These are phyloP conservation scores for Squalus acanthias DNA, from an alignment of 2,797 vertebrate genomes.

Conservation along the genomic window DNA sequence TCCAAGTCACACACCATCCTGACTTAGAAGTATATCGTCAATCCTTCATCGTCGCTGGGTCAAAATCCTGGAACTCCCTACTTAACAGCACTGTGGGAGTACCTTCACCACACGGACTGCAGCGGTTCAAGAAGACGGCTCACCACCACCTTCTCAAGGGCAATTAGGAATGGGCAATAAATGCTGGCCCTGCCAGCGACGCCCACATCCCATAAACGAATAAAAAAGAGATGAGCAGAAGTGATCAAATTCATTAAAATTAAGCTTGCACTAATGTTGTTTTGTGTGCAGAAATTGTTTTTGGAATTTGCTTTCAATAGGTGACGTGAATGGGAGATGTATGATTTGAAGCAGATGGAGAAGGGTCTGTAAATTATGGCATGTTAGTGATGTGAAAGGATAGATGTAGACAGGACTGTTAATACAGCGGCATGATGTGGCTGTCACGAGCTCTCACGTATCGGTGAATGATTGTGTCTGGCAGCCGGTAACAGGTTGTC, in stretches of 20 bases:
- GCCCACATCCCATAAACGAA: too few species aligned
- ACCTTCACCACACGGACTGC: too few species aligned
- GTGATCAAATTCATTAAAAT: not conserved
- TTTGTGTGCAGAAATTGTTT: not conserved
- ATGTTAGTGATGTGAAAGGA: constrained; percentile 12
- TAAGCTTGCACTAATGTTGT: not conserved
- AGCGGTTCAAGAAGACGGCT: too few species aligned
- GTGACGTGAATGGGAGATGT: not conserved
- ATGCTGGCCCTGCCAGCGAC: too few species aligned
- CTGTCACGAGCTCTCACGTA: not conserved
- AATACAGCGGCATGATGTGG: not conserved
- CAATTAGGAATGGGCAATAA: too few species aligned
- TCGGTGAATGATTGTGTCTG: not conserved
- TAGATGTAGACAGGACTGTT: not conserved
- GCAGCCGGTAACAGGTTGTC: not conserved
- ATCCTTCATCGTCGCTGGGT: too few species aligned
- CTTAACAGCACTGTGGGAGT: too few species aligned
- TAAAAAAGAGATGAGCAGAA: not conserved
- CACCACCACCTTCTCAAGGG: too few species aligned
- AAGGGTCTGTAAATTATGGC: not conserved
- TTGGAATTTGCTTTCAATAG: not conserved
- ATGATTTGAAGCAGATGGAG: not conserved
- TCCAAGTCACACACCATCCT: too few species aligned
- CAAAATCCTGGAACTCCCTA: too few species aligned
- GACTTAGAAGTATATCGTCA: too few species aligned